Evolutionary conservation across 2,797 vertebrate genomes (phyloP), one percentile per base, ranked within the genome.

Genomic region (Myotis daubentonii): DNA sequence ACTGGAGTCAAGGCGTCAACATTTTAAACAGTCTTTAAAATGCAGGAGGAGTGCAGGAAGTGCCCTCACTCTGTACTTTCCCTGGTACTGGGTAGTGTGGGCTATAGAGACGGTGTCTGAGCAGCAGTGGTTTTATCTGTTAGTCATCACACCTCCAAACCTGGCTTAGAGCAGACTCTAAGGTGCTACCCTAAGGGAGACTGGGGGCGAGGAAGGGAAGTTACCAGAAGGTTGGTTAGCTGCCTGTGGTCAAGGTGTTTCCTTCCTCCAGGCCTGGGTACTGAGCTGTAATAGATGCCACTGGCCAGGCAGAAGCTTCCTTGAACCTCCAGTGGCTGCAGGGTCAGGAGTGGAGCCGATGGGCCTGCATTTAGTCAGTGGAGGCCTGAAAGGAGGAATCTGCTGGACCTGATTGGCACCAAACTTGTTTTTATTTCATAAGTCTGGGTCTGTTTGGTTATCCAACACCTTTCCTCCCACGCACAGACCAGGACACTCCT

Each of bases 21-120:
- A 15, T 76, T 89, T 65, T 92, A 47, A 93, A 79, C 16, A 36
- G n/a, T 92, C 71, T 41, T 80, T 66, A 79, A 55, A 15, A 79
- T n/a, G 28, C n/a, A 8, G 30, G 28, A 51, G 51, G 49, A 80
- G 9, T 65, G 1, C n/a, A 33, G 72, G 55, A 55, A 51, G 23
- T 19, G 57, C 30, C n/a, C n/a, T 25, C 49, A 22, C n/a, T 2
- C 30, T 7, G 22, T 22, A 16, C 36, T 3, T 6, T 53, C 5
- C 76, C 12, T 2, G 66, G 65, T n/a, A 6, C 25, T 53, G 65
- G 65, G n/a, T 4, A 2, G 23, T 13, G 33, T 70, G 57, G 22
- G n/a, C 49, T 30, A 1, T 17, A 30, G 75, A 78, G 80, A 66
- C 51, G 41, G 3, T 33, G 6, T 12, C 33, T 33, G 30, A 19